Evolutionary conservation across 2,797 vertebrate species (phyloP).

Genomic region (Prunella strophiata): DNA sequence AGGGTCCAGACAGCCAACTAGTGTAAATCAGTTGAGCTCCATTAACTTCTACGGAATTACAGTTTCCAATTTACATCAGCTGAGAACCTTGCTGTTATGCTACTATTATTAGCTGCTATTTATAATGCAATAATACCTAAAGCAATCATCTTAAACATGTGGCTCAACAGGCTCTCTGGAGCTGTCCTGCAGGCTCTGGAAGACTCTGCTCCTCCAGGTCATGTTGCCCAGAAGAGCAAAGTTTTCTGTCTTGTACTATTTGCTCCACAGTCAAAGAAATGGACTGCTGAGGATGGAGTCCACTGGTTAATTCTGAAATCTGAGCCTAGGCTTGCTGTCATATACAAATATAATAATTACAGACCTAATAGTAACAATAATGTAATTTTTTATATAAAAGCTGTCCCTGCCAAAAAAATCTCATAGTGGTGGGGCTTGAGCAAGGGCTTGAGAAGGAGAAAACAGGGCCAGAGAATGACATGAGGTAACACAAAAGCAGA

Average conservation of each 20-base stretch:
- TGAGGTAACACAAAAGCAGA: not conserved
- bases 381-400: not conserved
- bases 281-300: not conserved
- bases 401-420: not conserved
- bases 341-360: not conserved
- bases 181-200: not conserved
- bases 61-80: conserved; percentile 69
- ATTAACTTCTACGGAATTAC: conserved; percentile 64
- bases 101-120: conserved; percentile 63
- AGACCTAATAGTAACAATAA: not conserved
- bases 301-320: not conserved
- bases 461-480: not conserved
- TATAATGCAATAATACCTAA: conserved; percentile 53
- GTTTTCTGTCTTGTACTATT: not conserved
- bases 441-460: not conserved
- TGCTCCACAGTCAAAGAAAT: not conserved
- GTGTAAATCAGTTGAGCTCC: conserved; percentile 69
- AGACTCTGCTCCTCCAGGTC: not conserved
- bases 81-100: conserved; percentile 57
- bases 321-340: not conserved
- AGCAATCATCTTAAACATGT: conserved; percentile 42
- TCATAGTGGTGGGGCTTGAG: no score
- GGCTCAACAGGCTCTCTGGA: conserved; percentile 46
- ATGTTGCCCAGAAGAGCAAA: not conserved
- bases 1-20: conserved; percentile 60